Base-by-base conservation (phyloP, 2,888 invertebrate species). In the Syrista parreyssii region DNA sequence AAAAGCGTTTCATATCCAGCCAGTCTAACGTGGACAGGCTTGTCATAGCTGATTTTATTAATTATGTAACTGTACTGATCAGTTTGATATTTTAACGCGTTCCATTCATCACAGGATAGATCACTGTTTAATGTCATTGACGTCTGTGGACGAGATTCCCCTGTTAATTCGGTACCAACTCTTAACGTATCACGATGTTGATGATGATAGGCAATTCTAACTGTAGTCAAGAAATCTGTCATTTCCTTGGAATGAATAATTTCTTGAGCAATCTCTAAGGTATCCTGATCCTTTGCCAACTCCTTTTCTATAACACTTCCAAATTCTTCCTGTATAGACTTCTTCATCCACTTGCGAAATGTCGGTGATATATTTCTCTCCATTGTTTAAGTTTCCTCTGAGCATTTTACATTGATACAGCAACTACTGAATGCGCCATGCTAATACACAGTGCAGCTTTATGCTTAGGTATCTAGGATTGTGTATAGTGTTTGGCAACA, bases 1-100 rank as follows among this genome's bases (percentile, higher is more conserved):
- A 90, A 79, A 23, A 91, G 81, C 32, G 85, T 81, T 80, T 91
- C 91, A 76, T 88, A 91, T 23, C 90, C 90, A n/a, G 89, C 89
- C 3, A 91, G 80, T 82, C 90, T 84, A n/a, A 91, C 91, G 75
- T 91, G 91, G 30, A 88, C 87, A 15, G 91, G 90, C 76, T 89
- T 88, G 35, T 88, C 86, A 55, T 79, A 78, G 68, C 82, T 84
- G 75, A 91, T 88, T 76, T 87, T 87, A 11, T 89, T 86, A 33
- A 91, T 81, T 11, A 90, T 85, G 15, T 85, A 77, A 1, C 82
- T 83, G 12, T 88, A 85, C 15, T 84, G 82, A 74, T 88, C 86
- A 4, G 68, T 33, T 75, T 31, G 23, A 3, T 83, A 80, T 12
- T 79, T 84, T 78, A 87, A 85, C 12, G 81, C 75, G 4, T 83